phyloP scores from a whole-genome alignment of 2,113 vertebrate genomes.

The Tonatia bakeri region DNA sequence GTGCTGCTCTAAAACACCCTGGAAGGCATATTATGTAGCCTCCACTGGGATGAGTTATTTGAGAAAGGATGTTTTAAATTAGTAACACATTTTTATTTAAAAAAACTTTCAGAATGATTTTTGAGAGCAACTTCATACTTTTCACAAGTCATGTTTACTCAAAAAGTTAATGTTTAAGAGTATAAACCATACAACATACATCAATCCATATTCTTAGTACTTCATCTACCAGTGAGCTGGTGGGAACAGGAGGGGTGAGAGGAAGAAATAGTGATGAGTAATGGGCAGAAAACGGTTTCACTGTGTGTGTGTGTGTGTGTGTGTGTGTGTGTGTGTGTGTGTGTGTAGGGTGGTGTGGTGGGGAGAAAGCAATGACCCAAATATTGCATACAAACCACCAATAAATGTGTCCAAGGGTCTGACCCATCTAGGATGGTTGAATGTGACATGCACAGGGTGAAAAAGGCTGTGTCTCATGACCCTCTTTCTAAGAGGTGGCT shows the following conservation, averaged over 20 bases:
- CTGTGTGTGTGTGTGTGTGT: not conserved
- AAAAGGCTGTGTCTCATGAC: fast-evolving
- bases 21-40: not conserved
- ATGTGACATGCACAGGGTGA: not conserved
- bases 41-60: not conserved
- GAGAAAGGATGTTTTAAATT: not conserved
- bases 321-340: not conserved
- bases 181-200: not conserved
- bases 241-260: too few relatives aligned
- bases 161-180: not conserved
- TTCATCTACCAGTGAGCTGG: not conserved
- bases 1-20: not conserved
- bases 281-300: not conserved
- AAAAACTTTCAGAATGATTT: not conserved
- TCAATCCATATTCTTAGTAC: not conserved
- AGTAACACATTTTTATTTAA: not conserved
- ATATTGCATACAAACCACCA: not conserved
- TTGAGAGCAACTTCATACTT: not conserved
- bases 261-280: not conserved
- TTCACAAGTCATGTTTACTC: not conserved
- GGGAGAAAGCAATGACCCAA: not conserved
- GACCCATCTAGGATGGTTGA: not conserved
- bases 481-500: fast-evolving
- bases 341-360: not conserved
- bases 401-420: not conserved